phyloP scores from a whole-genome alignment of 2,888 invertebrate genomes.

The Drosophila sordidula region DNA sequence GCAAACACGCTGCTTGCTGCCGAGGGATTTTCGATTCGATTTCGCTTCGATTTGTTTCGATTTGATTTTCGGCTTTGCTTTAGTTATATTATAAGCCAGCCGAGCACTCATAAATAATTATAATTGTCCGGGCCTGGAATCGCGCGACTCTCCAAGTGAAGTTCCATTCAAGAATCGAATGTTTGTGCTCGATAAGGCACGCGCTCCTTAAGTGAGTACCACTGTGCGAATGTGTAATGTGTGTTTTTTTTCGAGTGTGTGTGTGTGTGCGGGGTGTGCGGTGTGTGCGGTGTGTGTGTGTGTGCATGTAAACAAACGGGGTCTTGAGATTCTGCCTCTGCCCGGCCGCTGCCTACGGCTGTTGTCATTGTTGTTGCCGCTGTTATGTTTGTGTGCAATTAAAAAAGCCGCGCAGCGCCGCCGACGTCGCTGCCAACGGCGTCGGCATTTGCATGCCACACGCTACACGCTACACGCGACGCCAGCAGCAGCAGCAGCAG shows the following conservation, averaged over 20 bases:
- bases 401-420: slow-evolving; percentile 43
- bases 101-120: slow-evolving; percentile 1
- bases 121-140: slow-evolving; percentile 14
- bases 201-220: slow-evolving; percentile 56
- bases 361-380: slow-evolving; percentile 18
- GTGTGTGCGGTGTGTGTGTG: slow-evolving; percentile 17
- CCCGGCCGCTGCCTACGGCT: slow-evolving; percentile 24
- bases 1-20: slow-evolving; percentile 21
- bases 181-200: slow-evolving; percentile 31
- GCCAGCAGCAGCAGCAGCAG: slow-evolving; percentile 47
- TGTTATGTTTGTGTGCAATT: slow-evolving; percentile 47
- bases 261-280: slow-evolving; percentile 26
- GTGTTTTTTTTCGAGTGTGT: neutral
- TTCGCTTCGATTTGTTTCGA: slow-evolving; percentile 18
- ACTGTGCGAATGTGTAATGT: slow-evolving; percentile 65
- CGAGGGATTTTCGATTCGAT: neutral
- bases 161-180: slow-evolving; percentile 28
- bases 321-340: slow-evolving; percentile 70
- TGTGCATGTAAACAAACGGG: slow-evolving; percentile 73
- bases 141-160: slow-evolving; percentile 8
- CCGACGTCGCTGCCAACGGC: slow-evolving; percentile 28
- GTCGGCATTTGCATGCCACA: slow-evolving; percentile 55
- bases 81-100: slow-evolving; percentile 1
- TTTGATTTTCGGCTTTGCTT: slow-evolving; percentile 12
- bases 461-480: slow-evolving; percentile 44